A percentile compares a stretch with the other conserved stretches of the same genome.
These are phyloP conservation scores for Drosophila sulfurigaster DNA, from an alignment of 1,140 invertebrate genomes.

Conservation along the genomic window DNA sequence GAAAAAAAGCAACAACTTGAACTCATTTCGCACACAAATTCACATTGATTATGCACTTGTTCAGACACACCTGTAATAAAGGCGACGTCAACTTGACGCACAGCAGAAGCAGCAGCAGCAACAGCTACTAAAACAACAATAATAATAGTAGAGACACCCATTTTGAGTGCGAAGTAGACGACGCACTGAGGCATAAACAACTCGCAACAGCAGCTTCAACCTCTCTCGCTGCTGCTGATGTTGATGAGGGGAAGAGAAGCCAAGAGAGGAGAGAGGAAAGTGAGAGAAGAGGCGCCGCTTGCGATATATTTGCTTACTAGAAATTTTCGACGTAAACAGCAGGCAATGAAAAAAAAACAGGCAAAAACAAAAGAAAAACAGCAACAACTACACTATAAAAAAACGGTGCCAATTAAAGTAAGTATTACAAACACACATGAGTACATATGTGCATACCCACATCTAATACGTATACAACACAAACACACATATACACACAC, in stretches of 20 bases:
- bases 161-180: slow-evolving; percentile 62
- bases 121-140: slow-evolving; percentile 21
- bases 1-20: slow-evolving; percentile 47
- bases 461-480: slow-evolving; percentile 6
- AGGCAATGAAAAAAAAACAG: slow-evolving; percentile 33
- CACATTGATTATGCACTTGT: slow-evolving; percentile 69
- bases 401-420: slow-evolving; percentile 43
- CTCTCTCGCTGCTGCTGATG: slow-evolving; percentile 5
- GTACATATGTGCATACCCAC: slow-evolving; percentile 15
- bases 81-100: slow-evolving; percentile 20
- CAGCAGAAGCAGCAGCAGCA: slow-evolving; percentile 15
- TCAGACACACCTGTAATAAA: slow-evolving; percentile 72
- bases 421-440: slow-evolving; percentile 29
- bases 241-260: too few species aligned
- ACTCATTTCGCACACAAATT: slow-evolving; percentile 71
- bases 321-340: slow-evolving; percentile 59
- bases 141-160: slow-evolving; percentile 50
- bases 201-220: slow-evolving; percentile 13
- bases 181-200: slow-evolving; percentile 66
- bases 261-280: background rate
- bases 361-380: slow-evolving; percentile 6
- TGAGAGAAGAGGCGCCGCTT: background rate
- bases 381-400: slow-evolving; percentile 9
- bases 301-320: slow-evolving; percentile 72
- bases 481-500: background rate